phyloP scores from a whole-genome alignment of 2,797 vertebrate genomes.

The Artibeus jamaicensis region DNA sequence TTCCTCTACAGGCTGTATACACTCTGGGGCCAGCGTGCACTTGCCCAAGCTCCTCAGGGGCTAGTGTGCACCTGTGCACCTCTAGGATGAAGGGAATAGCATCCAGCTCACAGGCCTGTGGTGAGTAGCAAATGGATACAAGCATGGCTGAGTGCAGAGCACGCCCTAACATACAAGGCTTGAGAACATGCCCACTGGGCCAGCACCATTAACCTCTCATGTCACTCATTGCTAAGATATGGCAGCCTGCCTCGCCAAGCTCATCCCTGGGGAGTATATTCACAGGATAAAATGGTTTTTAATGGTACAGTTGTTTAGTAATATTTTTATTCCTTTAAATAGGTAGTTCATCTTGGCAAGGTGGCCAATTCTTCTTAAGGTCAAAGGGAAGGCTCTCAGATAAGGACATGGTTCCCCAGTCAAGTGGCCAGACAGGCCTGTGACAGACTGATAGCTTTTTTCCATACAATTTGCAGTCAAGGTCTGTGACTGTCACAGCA shows the following conservation, averaged over 20 bases:
- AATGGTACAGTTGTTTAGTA: neutral
- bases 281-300: neutral
- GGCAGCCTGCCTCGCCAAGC: accelerated
- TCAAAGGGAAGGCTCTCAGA: neutral
- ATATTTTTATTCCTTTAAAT: neutral
- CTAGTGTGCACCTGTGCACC: too few species aligned
- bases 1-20: neutral
- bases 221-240: accelerated
- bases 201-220: neutral
- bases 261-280: neutral
- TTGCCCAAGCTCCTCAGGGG: neutral
- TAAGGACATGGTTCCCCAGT: neutral
- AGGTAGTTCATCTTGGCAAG: neutral
- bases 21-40: neutral
- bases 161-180: accelerated
- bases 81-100: neutral
- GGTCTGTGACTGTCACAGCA: neutral
- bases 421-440: neutral
- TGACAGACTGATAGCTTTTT: neutral
- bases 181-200: accelerated
- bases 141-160: accelerated
- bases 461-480: neutral
- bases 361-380: neutral
- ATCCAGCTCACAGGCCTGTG: neutral
- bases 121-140: neutral